A percentile compares a stretch with the other conserved stretches of the same genome.
phyloP scores from a whole-genome alignment of 2,113 vertebrate genomes.

The Vidua macroura region DNA sequence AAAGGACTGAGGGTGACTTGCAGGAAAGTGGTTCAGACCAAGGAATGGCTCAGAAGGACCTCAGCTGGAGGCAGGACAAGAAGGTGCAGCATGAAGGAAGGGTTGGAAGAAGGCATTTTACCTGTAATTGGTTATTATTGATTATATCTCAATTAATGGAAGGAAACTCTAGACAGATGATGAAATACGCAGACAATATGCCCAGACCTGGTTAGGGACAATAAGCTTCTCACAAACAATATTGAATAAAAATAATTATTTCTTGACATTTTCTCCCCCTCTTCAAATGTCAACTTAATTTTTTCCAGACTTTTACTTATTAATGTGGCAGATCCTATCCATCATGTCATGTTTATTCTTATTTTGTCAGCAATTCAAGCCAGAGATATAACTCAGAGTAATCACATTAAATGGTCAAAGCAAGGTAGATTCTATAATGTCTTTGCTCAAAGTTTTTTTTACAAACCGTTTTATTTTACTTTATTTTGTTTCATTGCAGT shows the following conservation, averaged over 20 bases:
- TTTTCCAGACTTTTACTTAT: constrained; percentile 23
- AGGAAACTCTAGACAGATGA: not conserved
- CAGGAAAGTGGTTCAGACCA: not conserved
- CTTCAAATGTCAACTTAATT: constrained; percentile 41
- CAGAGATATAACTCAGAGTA: not conserved
- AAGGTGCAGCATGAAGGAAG: fast-evolving
- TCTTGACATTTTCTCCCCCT: constrained; percentile 43
- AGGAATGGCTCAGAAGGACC: not conserved
- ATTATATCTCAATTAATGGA: not conserved
- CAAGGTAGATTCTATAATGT: not conserved
- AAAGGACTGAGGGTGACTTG: not conserved
- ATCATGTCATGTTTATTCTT: not conserved
- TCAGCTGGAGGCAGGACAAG: not conserved
- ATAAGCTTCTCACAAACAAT: not conserved
- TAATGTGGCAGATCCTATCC: not conserved
- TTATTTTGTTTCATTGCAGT: not conserved
- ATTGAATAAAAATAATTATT: constrained; percentile 29
- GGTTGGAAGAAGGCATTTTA: not conserved
- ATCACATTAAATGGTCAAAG: not conserved
- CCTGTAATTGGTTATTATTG: not conserved
- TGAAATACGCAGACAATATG: not conserved
- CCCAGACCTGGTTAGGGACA: not conserved
- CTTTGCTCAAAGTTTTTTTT: not conserved
- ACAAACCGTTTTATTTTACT: not conserved
- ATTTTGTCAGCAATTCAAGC: not conserved